Conservation (phyloP, 2,113 vertebrate species). For the Bettongia penicillata region DNA sequence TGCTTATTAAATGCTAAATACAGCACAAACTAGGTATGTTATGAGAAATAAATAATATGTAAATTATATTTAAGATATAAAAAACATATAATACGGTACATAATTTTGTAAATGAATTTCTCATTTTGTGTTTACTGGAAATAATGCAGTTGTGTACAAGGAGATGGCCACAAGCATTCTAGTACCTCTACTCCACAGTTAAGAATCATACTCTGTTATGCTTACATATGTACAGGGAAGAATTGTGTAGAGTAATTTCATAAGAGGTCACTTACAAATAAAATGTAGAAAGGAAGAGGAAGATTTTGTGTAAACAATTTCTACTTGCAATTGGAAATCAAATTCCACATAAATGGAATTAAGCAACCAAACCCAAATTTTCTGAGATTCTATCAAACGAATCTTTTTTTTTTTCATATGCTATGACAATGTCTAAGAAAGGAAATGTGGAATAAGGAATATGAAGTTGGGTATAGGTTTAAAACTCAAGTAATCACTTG, state of each 20-base stretch:
- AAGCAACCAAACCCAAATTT: conserved; percentile 38
- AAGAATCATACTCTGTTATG: conserved; percentile 90
- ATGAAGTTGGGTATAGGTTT: conserved; percentile 36
- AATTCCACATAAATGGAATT: conserved; percentile 71
- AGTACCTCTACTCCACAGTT: conserved; percentile 89
- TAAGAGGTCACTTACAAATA: conserved; percentile 82
- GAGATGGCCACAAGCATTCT: conserved; percentile 91
- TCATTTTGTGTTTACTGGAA: conserved; percentile 73
- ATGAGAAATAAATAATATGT: conserved; percentile 97
- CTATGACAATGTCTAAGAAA: conserved; percentile 58
- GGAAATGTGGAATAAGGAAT: not conserved
- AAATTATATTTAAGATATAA: conserved; percentile 86
- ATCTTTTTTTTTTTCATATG: conserved; percentile 26
- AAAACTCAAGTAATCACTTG: conserved; percentile 8
- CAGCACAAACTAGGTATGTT: conserved; percentile 87
- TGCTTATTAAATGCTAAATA: conserved; percentile 89
- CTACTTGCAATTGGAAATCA: conserved; percentile 70
- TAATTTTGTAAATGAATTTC: conserved; percentile 68
- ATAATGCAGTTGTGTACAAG: conserved; percentile 88
- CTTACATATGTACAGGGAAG: conserved; percentile 95
- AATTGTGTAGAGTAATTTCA: conserved; percentile 86
- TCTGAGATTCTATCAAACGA: conserved; percentile 56
- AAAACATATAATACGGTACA: conserved; percentile 81
- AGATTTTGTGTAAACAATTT: conserved; percentile 58
- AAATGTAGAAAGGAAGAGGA: conserved; percentile 73